Base-by-base conservation (phyloP, 2,797 vertebrate genomes). In the Apogon talboti region DNA sequence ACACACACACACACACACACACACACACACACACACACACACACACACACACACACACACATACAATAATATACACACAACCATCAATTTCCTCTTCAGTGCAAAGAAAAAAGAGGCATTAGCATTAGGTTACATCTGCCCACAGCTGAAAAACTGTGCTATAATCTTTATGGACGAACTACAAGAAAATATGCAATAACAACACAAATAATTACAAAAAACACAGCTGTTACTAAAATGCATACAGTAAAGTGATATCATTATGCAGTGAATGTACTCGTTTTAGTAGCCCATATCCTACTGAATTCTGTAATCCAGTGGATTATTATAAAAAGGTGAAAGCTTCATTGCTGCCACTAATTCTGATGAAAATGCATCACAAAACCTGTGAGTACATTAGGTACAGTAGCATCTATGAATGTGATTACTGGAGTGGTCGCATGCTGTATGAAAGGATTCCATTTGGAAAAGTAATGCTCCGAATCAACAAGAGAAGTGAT, bases 401-500 rank as follows among this genome's bases (percentile, higher is more conserved):
- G 14, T 11, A 14, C 16, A 7, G 9, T 0, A 7, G 52, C n/a
- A 52, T 60, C 16, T 6, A 28, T 16, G 35, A 55, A 52, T 7
- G 67, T 66, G 66, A 77, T 53, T 52, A 52, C 58, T 55, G 46
- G 58, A 53, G 69, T 1, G 24, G 42, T 10, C 47, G 70, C 72
- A 76, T n/a, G 60, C 65, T 38, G 54, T 60, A 49, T 13, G 38
- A 59, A 69, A 59, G 54, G 74, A 74, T 66, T 71, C 52, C 19
- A 38, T n/a, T 58, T 56, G 74, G 59, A 76, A 84, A 81, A 81
- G 86, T 77, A 88, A 86, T 71, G 68, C 72, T 69, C 42, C 21
- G 58, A 73, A 60, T 68, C 71, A 84, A 67, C 65, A 72, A 57
- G 74, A 77, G 79, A 88, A 74, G 83, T 77, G 79, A 87, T 87